Evolutionary conservation across 2,797 vertebrate species (phyloP), one percentile per base, ranked within the genome.

Genomic region (Micromesistius poutassou): DNA sequence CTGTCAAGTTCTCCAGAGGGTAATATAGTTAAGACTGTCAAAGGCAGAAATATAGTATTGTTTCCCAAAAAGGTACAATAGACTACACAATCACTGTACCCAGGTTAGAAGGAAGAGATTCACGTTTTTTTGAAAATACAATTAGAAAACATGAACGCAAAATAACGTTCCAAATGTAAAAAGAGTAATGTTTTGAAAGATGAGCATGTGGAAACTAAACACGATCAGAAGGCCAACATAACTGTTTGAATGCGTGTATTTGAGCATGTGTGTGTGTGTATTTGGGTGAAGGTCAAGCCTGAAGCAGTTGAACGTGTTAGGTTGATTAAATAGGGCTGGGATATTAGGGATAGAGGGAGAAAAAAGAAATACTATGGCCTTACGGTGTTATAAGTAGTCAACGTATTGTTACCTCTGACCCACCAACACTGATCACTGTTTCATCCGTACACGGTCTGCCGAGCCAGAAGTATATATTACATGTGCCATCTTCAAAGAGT

Each of bases 21-120:
- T 93, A 94, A 95, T 93, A 95, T 93, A 93, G 93, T 94, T 95
- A 95, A 95, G 94, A 95, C 94, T 95, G 93, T 94, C 90, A 93
- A 95, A 95, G 94, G 94, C 94, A 94, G 94, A 92, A 92, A 94
- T 94, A 93, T 94, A 94, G 92, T 94, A 94, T 94, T 91, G 91
- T 94, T 93, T 94, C 93, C 94, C 91, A 91, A 91, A 93, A 93
- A 93, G 94, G 94, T 94, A 94, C 93, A 93, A 94, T 90, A 93
- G 87, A 94, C 94, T 93, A 94, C 94, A 94, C 93, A 94, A 94
- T 93, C 92, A 94, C 93, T 93, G 92, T 94, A 93, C 93, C 93
- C 90, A 93, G 89, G 87, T 93, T 90, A 90, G 93, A 91, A 94
- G 92, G 91, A 93, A 92, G 62, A 93, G 90, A 91, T 90, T 91